Conservation (phyloP, 2,113 vertebrate species). For the Hymenochirus boettgeri region DNA sequence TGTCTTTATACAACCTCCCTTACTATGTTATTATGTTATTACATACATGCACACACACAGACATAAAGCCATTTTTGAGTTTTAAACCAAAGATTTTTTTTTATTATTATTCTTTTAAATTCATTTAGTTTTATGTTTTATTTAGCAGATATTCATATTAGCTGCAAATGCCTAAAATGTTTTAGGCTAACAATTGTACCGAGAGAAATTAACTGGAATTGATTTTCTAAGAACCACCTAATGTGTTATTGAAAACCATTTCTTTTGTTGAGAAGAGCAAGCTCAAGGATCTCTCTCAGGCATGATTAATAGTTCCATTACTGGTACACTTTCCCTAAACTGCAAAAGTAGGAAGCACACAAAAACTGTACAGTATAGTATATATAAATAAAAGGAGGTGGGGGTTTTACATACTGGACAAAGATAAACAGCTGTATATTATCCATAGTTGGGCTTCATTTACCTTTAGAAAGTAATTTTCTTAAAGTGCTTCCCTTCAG, state of each 20-base stretch:
- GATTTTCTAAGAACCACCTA: constrained; percentile 22
- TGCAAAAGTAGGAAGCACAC: constrained; percentile 6
- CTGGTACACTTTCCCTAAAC: constrained; percentile 17
- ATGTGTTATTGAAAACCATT: constrained; percentile 37
- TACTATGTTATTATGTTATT: too few species aligned
- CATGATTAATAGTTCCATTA: constrained; percentile 44
- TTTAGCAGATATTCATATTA: constrained; percentile 4
- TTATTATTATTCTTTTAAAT: too few species aligned
- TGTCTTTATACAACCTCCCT: too few species aligned
- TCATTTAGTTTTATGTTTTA: neutral
- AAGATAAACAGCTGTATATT: constrained; percentile 4
- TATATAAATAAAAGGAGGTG: constrained; percentile 28
- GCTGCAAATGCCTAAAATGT: constrained; percentile 10
- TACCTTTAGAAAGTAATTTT: too few species aligned
- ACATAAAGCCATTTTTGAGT: too few species aligned
- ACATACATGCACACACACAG: too few species aligned
- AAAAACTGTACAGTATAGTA: too few species aligned
- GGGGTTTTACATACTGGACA: constrained; percentile 10
- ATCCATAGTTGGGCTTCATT: neutral
- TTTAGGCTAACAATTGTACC: constrained; percentile 16
- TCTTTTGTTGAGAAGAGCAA: constrained; percentile 11
- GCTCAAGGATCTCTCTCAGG: constrained; percentile 30
- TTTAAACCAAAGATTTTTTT: too few species aligned
- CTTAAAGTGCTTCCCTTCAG: too few species aligned
- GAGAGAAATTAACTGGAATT: constrained; percentile 30